Percentiles rank a stretch among this genome's conserved stretches.
These are phyloP conservation scores for Sakesphorus luctuosus DNA, from an alignment of 2,113 vertebrate species.

Conservation along the genomic window DNA sequence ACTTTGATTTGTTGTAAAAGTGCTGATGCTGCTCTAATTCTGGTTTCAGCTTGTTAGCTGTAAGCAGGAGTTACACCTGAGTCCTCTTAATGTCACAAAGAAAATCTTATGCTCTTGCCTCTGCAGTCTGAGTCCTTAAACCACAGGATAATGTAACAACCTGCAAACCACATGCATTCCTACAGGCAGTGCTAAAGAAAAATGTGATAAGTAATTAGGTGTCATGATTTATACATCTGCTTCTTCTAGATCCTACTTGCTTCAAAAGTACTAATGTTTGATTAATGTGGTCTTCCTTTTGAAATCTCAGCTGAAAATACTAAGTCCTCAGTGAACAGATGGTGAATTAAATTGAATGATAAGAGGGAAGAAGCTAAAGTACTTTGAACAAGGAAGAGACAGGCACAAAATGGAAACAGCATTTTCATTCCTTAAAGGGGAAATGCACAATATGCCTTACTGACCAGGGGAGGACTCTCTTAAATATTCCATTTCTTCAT, in stretches of 20 bases:
- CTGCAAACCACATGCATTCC: background rate
- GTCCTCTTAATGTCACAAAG: background rate
- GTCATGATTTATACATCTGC: conserved; percentile 51
- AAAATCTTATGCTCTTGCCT: background rate
- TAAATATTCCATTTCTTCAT: background rate
- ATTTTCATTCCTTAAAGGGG: conserved; percentile 32
- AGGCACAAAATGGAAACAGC: background rate
- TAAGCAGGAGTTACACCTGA: background rate
- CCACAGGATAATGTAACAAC: background rate
- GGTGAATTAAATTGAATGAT: conserved; percentile 54
- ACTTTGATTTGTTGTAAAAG: background rate
- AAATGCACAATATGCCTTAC: background rate
- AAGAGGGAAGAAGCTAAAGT: conserved; percentile 32
- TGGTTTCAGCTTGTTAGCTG: background rate
- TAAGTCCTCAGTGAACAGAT: conserved; percentile 54
- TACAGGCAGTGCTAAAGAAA: background rate
- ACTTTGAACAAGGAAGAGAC: conserved; percentile 30
- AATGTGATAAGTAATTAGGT: conserved; percentile 19
- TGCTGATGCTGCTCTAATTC: background rate
- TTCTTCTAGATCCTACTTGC: conserved; percentile 39
- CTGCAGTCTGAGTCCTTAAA: background rate
- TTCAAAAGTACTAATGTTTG: conserved; percentile 57
- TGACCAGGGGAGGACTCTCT: background rate
- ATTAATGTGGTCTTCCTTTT: conserved; percentile 63
- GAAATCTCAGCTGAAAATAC: conserved; percentile 64